Conservation (phyloP, 2,113 vertebrate species). For the Entomyzon cyanotis region DNA sequence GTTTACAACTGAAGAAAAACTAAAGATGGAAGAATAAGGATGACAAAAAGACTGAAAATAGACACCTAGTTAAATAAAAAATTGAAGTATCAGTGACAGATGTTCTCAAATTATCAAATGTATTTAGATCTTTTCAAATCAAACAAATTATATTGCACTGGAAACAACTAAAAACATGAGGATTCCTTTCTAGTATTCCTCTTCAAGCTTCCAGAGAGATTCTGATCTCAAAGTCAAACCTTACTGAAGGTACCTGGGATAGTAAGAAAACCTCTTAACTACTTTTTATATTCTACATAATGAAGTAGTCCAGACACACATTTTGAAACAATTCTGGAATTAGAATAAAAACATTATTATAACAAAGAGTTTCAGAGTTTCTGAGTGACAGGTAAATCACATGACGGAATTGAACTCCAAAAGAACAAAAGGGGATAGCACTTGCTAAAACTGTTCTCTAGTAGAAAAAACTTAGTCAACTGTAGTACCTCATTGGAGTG, state of each 20-base stretch:
- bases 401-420: not conserved
- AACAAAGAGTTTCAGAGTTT: not conserved
- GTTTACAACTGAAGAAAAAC: not conserved
- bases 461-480: not conserved
- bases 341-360: not conserved
- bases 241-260: not conserved
- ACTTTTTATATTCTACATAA: not conserved
- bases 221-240: not conserved
- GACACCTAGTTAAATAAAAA: not conserved
- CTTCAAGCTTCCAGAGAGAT: not conserved
- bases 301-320: not conserved
- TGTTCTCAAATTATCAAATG: not conserved
- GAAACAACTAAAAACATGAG: not conserved
- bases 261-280: not conserved
- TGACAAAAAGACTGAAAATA: slow-evolving; percentile 1
- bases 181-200: not conserved
- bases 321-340: not conserved
- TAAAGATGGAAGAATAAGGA: not conserved
- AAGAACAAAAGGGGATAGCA: not conserved
- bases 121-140: not conserved
- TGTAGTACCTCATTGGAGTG: not conserved
- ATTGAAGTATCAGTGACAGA: not conserved
- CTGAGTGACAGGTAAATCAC: not conserved
- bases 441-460: not conserved
- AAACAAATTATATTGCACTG: not conserved